A percentile compares a stretch with the other conserved stretches of the same genome.
These are phyloP conservation scores for Planococcus citri DNA, from an alignment of 1,140 invertebrate species.

Conservation along the genomic window DNA sequence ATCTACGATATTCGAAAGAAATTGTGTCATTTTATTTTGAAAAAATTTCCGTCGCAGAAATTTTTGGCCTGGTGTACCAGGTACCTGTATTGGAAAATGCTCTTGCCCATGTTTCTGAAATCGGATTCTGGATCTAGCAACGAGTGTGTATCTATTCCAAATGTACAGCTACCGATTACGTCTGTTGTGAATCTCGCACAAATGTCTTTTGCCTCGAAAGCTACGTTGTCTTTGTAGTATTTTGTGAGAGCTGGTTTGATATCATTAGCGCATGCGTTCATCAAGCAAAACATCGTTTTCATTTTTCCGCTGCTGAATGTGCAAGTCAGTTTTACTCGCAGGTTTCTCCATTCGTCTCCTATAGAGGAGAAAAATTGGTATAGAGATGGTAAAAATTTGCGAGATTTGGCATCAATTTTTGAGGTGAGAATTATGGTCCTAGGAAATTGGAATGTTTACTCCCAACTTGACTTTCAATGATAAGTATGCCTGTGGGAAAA, in stretches of 20 bases:
- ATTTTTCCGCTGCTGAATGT: conserved; percentile 37
- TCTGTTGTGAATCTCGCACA: conserved; percentile 30
- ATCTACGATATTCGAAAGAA: neutral
- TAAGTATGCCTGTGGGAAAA: too few relatives aligned
- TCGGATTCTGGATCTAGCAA: conserved; percentile 40
- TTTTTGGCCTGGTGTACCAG: conserved; percentile 33
- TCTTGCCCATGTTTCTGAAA: conserved; percentile 35
- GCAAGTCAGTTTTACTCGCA: conserved; percentile 35
- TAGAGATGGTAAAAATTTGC: too few relatives aligned
- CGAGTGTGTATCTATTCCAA: conserved; percentile 29
- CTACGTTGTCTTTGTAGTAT: neutral
- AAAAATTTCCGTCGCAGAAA: too few relatives aligned
- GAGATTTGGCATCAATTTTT: too few relatives aligned
- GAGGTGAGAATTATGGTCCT: too few relatives aligned
- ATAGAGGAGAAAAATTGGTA: too few relatives aligned
- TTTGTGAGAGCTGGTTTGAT: neutral
- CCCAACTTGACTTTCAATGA: too few relatives aligned
- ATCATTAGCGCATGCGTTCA: conserved; percentile 32
- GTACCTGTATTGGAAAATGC: conserved; percentile 30
- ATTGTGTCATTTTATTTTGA: too few relatives aligned
- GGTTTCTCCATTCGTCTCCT: conserved; percentile 31
- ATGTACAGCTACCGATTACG: conserved; percentile 29
- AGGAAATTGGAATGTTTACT: too few relatives aligned
- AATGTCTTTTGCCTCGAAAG: conserved; percentile 35
- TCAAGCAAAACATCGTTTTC: conserved; percentile 39